A percentile compares a stretch with the other conserved stretches of the same genome.
These are phyloP conservation scores for Drosophila orosa DNA, from an alignment of 1,140 invertebrate genomes.

Conservation along the genomic window DNA sequence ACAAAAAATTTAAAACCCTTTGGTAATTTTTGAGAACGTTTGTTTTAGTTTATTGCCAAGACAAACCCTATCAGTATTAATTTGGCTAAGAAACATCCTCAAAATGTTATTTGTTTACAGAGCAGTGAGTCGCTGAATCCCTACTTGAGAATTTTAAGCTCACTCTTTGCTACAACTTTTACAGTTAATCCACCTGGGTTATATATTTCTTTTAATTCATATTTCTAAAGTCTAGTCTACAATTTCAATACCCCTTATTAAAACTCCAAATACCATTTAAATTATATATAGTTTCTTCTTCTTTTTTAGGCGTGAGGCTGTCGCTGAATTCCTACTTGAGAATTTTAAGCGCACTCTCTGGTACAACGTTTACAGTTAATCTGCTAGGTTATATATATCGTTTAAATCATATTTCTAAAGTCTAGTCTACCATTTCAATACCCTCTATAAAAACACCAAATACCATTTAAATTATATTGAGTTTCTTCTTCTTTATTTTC, in stretches of 20 bases:
- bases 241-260: slow-evolving; percentile 5
- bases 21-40: no score
- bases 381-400: no score
- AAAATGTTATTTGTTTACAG: background rate
- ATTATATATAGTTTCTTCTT: slow-evolving; percentile 65
- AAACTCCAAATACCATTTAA: slow-evolving; percentile 64
- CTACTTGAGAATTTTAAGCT: background rate
- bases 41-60: background rate
- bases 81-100: background rate
- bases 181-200: no score
- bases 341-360: background rate
- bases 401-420: background rate
- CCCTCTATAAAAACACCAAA: slow-evolving; percentile 43
- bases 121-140: background rate
- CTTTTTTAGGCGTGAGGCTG: slow-evolving; percentile 22
- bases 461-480: slow-evolving; percentile 72
- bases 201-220: no score
- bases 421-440: background rate
- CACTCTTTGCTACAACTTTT: background rate
- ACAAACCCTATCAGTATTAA: background rate
- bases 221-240: background rate
- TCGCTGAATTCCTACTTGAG: background rate
- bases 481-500: slow-evolving; percentile 38
- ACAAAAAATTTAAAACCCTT: background rate
- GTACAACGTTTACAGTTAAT: no score